Base-by-base conservation (phyloP, 2,797 vertebrate genomes). In the Neosalanx taihuensis region DNA sequence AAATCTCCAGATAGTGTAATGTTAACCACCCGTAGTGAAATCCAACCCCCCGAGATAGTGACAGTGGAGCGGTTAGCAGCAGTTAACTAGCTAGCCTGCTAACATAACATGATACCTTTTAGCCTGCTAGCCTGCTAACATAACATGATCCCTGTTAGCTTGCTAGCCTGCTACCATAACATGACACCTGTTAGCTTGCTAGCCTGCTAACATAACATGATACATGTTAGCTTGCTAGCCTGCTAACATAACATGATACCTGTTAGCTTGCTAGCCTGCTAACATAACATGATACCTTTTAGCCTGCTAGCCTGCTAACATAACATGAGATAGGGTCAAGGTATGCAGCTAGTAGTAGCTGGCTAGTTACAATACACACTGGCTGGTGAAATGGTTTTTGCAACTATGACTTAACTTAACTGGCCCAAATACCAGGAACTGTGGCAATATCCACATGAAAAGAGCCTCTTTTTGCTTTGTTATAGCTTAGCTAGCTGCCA, bases 331-430 rank as follows among this genome's bases (percentile, higher is more conserved):
- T 10, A 64, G 62, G 62, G 62, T 64, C 62, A 64, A 20, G 26
- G 33, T 64, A 35, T 41, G 62, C 9, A 64, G 62, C 62, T 64
- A 37, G 9, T 60, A 33, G 18, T 20, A 64, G 62, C 61, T 9
- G 33, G 61, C 29, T 53, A 51, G 49, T 71, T 53, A 57, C 29
- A 64, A 49, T 59, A 30, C n/a, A 41, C 63, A 58, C 5, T 73
- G 37, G 61, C 56, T 56, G 58, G 56, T 56, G 51, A 56, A 56
- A 56, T 56, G 51, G 51, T 56, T n/a, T n/a, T n/a, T 56, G 18
- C 51, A 56, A n/a, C 15, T 6, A 56, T 5, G 51, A 56, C 15
- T 6, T 17, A 56, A 56, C 51, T 56, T 56, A 56, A 5, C 3
- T n/a, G 51, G 51, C 15, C 15, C 5, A 56, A 56, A 56, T 17